A percentile compares a stretch with the other conserved stretches of the same genome.
These are phyloP conservation scores for rabbit (Oryctolagus cuniculus) DNA, from an alignment of 2,113 vertebrate species.

Conservation along the genomic window mOryCun1.1 NC_091436.1:78100501-78101000, in stretches of 20 bases:
- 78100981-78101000: too few species aligned
- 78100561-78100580: neutral
- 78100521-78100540: neutral
- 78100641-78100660: neutral
- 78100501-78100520: neutral
- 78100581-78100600: neutral
- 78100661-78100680: neutral
- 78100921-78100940: too few species aligned
- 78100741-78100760: neutral
- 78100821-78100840: too few species aligned
- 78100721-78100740: neutral
- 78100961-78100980: too few species aligned
- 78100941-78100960: too few species aligned
- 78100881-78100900: too few species aligned
- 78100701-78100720: neutral
- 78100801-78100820: too few species aligned
- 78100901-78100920: too few species aligned
- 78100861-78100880: too few species aligned
- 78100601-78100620: neutral
- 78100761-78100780: neutral
- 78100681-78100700: neutral
- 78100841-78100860: too few species aligned
- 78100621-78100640: neutral
- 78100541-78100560: neutral
- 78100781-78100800: neutral